Conservation (phyloP, 1,140 invertebrate genomes). For the Pantala flavescens region DNA sequence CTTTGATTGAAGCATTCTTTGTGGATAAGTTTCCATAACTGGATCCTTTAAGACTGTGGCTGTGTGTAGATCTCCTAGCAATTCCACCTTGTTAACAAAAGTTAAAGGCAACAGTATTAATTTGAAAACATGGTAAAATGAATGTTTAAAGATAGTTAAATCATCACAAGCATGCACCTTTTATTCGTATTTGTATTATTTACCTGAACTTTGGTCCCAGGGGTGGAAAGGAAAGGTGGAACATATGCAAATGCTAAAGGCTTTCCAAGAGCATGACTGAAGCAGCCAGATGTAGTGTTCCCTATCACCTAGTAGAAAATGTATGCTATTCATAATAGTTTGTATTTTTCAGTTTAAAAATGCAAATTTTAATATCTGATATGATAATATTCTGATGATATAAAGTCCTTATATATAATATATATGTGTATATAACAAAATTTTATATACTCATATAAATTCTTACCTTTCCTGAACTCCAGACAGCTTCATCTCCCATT, state of each 20-base stretch:
- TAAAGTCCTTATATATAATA: no score
- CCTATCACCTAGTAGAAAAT: slow-evolving; percentile 29
- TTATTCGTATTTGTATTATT: neutral
- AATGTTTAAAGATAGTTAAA: no score
- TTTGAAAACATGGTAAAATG: neutral
- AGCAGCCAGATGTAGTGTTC: slow-evolving; percentile 32
- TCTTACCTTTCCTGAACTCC: slow-evolving; percentile 21
- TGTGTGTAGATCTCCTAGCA: slow-evolving; percentile 26
- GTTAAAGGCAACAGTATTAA: neutral
- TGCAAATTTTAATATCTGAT: no score
- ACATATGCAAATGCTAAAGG: slow-evolving; percentile 32
- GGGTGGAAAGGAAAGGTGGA: slow-evolving; percentile 26
- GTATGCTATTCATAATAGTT: slow-evolving; percentile 17
- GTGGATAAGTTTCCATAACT: slow-evolving; percentile 24
- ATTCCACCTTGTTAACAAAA: slow-evolving; percentile 26
- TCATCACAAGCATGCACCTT: no score
- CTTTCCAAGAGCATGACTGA: slow-evolving; percentile 26
- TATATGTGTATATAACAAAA: no score
- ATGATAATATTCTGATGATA: no score
- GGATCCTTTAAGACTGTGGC: slow-evolving; percentile 27
- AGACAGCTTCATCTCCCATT: slow-evolving; percentile 27
- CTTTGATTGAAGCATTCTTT: neutral
- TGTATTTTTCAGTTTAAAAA: no score
- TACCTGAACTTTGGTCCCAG: slow-evolving; percentile 27
- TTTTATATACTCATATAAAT: no score